phyloP scores from a whole-genome alignment of 1,140 invertebrate genomes.

The Brachionus rubens region DNA sequence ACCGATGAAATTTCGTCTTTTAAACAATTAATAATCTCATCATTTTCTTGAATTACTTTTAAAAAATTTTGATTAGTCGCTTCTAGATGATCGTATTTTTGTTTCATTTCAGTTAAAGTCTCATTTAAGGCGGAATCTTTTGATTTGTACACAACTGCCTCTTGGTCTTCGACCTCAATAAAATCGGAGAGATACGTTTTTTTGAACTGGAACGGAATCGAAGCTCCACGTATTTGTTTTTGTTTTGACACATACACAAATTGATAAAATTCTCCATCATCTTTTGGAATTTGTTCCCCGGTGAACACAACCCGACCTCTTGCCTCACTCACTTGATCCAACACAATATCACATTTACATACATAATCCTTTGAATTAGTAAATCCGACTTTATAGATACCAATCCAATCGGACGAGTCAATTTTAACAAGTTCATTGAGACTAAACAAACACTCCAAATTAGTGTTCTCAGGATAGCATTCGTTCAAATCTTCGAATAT shows the following conservation, averaged over 20 bases:
- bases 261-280: conserved; percentile 61
- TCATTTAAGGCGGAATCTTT: not conserved
- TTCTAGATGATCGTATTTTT: not conserved
- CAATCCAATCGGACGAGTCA: conserved; percentile 54
- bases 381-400: conserved; percentile 57
- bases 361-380: conserved; percentile 52
- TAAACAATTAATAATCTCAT: not conserved
- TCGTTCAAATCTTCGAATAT: conserved; percentile 56
- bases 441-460: conserved; percentile 55
- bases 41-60: conserved; percentile 15
- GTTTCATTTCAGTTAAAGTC: not conserved
- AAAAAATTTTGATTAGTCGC: not conserved
- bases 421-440: conserved; percentile 52
- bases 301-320: conserved; percentile 52
- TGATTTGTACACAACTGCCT: conserved; percentile 48
- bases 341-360: conserved; percentile 50
- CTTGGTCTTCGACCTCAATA: conserved; percentile 56
- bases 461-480: conserved; percentile 54
- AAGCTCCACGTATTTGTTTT: conserved; percentile 57
- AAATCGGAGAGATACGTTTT: conserved; percentile 54
- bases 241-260: conserved; percentile 57
- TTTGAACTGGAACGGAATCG: conserved; percentile 60
- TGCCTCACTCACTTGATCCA: conserved; percentile 49
- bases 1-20: conserved; percentile 13
- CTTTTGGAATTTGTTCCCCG: conserved; percentile 53